A percentile compares a stretch with the other conserved stretches of the same genome.
Conservation (phyloP, 1,140 invertebrate genomes). For the Pissodes strobi region DNA sequence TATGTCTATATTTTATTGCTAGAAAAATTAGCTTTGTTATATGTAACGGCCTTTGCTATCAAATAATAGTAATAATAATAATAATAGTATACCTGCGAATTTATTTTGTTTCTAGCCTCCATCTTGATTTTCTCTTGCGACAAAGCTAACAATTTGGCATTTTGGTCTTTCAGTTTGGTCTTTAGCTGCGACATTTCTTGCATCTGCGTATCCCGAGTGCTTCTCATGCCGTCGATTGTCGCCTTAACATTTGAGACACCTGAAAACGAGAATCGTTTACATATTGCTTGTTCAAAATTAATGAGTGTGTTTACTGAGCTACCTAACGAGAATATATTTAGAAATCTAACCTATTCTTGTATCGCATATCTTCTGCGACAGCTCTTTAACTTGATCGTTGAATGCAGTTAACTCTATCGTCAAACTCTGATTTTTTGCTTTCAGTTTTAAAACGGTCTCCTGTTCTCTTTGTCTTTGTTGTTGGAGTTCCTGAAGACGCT, state of each 20-base stretch:
- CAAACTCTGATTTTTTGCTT: slow-evolving; percentile 87
- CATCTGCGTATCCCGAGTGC: slow-evolving; percentile 86
- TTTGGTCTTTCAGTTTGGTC: slow-evolving; percentile 81
- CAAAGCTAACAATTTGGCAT: slow-evolving; percentile 74
- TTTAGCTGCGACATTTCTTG: slow-evolving; percentile 89
- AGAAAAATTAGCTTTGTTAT: no score
- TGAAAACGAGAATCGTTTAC: no score
- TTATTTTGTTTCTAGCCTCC: slow-evolving; percentile 74
- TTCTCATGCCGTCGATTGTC: slow-evolving; percentile 95
- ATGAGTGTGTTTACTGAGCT: no score
- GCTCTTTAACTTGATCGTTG: slow-evolving; percentile 72
- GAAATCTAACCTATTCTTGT: slow-evolving; percentile 78
- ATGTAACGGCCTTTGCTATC: no score
- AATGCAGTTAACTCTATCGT: slow-evolving; percentile 79
- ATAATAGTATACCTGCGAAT: slow-evolving; percentile 55
- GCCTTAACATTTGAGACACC: slow-evolving; percentile 89
- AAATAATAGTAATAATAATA: slow-evolving; percentile 16
- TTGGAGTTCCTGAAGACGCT: slow-evolving; percentile 83
- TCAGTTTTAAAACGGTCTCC: slow-evolving; percentile 84
- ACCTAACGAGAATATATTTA: no score
- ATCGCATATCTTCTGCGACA: slow-evolving; percentile 86
- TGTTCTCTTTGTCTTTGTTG: slow-evolving; percentile 84
- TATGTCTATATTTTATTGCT: no score
- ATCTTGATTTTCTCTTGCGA: slow-evolving; percentile 84
- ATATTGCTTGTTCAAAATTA: no score